Conservation (phyloP, 2,888 invertebrate genomes). For the Blastobasis adustella region DNA sequence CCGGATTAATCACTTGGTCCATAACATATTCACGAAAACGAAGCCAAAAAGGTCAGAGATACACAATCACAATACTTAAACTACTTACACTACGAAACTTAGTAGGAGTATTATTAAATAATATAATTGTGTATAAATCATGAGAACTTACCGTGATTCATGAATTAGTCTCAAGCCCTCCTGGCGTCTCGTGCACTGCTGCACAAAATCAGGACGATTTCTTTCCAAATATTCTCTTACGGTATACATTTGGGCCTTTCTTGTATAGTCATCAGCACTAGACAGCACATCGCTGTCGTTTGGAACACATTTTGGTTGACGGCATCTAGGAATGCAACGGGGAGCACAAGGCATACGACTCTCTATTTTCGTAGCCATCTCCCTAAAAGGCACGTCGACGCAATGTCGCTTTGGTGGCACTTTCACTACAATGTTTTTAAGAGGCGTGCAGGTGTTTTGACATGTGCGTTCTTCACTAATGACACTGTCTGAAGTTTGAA, state of each 20-base stretch:
- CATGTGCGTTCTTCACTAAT: slow-evolving; percentile 42
- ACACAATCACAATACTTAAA: no score
- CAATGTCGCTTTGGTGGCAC: slow-evolving; percentile 43
- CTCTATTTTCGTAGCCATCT: slow-evolving; percentile 41
- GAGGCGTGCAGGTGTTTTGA: slow-evolving; percentile 25
- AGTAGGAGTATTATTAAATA: not conserved
- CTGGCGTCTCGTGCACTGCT: slow-evolving; percentile 46
- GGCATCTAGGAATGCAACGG: slow-evolving; percentile 17
- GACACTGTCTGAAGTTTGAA: slow-evolving; percentile 61
- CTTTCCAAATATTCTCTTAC: slow-evolving; percentile 81
- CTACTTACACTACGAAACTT: not conserved
- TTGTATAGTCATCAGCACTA: slow-evolving; percentile 43
- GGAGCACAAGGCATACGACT: slow-evolving; percentile 26
- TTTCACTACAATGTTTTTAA: slow-evolving; percentile 57
- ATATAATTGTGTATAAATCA: not conserved
- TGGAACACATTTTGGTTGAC: slow-evolving; percentile 43
- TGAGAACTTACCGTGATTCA: slow-evolving; percentile 47
- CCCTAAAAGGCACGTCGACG: slow-evolving; percentile 36
- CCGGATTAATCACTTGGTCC: no score
- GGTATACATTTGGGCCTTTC: slow-evolving; percentile 43
- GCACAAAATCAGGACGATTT: slow-evolving; percentile 82
- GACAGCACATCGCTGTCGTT: slow-evolving; percentile 48
- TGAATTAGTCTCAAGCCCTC: slow-evolving; percentile 50
- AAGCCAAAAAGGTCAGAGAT: no score
- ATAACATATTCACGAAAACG: no score